These are phyloP conservation scores for Drosophila sp. DNA, from an alignment of 1,140 invertebrate species.

Conservation along the genomic window DNA sequence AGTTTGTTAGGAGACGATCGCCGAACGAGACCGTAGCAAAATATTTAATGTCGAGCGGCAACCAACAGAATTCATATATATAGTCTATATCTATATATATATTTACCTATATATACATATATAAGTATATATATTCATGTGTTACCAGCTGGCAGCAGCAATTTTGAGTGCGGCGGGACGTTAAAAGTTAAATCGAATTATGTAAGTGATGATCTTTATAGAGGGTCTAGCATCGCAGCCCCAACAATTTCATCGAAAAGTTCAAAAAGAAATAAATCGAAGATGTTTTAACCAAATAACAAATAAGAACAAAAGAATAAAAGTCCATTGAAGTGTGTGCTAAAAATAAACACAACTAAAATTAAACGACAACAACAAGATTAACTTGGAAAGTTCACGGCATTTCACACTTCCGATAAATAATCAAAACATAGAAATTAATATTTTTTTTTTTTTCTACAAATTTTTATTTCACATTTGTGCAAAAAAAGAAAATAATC, in stretches of 20 bases:
- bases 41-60: constrained; percentile 65
- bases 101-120: constrained; percentile 50
- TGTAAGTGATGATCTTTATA: constrained; percentile 69
- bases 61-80: constrained; percentile 48
- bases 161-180: constrained; percentile 71
- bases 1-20: constrained; percentile 83
- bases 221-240: not conserved
- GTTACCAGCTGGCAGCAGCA: constrained; percentile 70
- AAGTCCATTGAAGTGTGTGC: constrained; percentile 46
- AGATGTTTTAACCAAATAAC: constrained; percentile 25
- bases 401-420: constrained; percentile 48
- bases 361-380: too few species aligned
- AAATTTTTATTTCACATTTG: not conserved
- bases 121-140: constrained; percentile 61
- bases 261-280: constrained; percentile 45
- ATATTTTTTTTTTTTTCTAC: constrained; percentile 28
- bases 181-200: constrained; percentile 70
- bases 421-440: constrained; percentile 42
- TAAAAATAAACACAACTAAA: constrained; percentile 69
- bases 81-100: constrained; percentile 48
- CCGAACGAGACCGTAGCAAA: constrained; percentile 79
- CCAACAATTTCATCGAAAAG: constrained; percentile 12
- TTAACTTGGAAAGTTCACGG: constrained; percentile 55
- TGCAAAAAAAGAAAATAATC: constrained; percentile 41
- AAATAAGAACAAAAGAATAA: not conserved